Conservation (phyloP, 92 coral and sea anemone species). For the Porites cylindrica region DNA sequence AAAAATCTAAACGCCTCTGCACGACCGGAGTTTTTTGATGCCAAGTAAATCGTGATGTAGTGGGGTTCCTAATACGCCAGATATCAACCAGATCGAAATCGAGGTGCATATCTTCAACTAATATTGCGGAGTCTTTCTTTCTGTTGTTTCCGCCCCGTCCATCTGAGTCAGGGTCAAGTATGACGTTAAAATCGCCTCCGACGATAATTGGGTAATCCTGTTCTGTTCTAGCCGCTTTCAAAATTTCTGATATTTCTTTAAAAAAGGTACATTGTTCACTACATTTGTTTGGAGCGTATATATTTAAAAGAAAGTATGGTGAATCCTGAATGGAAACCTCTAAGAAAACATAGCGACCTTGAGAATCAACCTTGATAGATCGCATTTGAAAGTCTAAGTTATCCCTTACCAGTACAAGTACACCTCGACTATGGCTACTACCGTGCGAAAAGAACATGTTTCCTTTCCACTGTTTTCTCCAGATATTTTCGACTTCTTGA, state of each 20-base stretch:
- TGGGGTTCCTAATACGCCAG: neutral
- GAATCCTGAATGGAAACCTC: neutral
- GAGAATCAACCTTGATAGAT: neutral
- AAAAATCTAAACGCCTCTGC: too few relatives aligned
- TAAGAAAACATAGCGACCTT: slow-evolving; percentile 5
- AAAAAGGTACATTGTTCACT: slow-evolving; percentile 5
- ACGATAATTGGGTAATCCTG: neutral
- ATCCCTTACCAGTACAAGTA: too few relatives aligned
- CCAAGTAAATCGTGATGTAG: neutral
- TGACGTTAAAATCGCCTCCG: neutral
- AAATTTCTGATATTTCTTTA: neutral
- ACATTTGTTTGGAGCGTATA: neutral
- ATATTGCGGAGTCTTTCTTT: neutral
- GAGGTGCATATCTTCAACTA: neutral
- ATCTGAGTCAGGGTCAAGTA: neutral
- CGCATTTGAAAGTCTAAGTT: neutral
- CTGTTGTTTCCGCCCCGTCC: neutral
- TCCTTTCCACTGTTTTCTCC: too few relatives aligned
- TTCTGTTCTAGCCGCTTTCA: neutral
- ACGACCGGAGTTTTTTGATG: too few relatives aligned
- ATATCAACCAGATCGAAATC: neutral
- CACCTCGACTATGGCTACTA: too few relatives aligned
- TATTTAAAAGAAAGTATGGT: neutral
- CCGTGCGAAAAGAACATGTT: too few relatives aligned
- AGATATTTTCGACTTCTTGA: too few relatives aligned